Base-by-base conservation (phyloP, 2,888 invertebrate genomes). In the Eumacrocentrus americanus region DNA sequence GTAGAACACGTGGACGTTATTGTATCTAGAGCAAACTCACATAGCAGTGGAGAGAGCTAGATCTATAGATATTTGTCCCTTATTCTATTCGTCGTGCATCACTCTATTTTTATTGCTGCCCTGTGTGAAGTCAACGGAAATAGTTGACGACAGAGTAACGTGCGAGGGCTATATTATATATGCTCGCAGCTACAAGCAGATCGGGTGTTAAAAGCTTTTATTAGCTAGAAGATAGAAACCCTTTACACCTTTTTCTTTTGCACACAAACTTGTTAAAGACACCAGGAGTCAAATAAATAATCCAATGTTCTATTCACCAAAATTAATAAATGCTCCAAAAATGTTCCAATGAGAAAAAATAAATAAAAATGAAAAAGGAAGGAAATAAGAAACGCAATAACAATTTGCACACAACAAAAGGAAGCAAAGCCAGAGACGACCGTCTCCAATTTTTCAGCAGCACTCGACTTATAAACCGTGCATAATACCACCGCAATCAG, bases 401-500 rank as follows among this genome's bases (percentile, higher is more conserved):
- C n/a, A 44, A 56, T 50, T 44, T 40, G 14, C 44, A 48, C n/a
- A n/a, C 38, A 42, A 35, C 35, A 47, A 35, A 22, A 25, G 23
- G 60, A 60, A 53, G 53, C 25, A 40, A 60, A 58, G 50, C 40
- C 23, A 47, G 20, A 57, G 23, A 48, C 58, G 34, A 18, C 18
- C 14, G 38, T 20, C 20, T 38, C 65, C 67, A 72, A 74, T 75
- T 75, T 75, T 74, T 75, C 72, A 74, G 66, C 72, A 69, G 70
- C 70, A 70, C 29, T 29, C 70, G 65, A 62, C 66, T 72, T 73
- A 72, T 71, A 75, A 73, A 74, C 73, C 74, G 71, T 73, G 74
- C 68, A 72, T 75, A 75, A 75, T 73, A 67, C 68, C n/a, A n/a
- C 64, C 64, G 70, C 75, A 75, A 75, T 75, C 75, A 75, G 64